These are phyloP conservation scores for Masnerella sp. DNA, from an alignment of 2,888 invertebrate genomes.

Conservation along the genomic window DNA sequence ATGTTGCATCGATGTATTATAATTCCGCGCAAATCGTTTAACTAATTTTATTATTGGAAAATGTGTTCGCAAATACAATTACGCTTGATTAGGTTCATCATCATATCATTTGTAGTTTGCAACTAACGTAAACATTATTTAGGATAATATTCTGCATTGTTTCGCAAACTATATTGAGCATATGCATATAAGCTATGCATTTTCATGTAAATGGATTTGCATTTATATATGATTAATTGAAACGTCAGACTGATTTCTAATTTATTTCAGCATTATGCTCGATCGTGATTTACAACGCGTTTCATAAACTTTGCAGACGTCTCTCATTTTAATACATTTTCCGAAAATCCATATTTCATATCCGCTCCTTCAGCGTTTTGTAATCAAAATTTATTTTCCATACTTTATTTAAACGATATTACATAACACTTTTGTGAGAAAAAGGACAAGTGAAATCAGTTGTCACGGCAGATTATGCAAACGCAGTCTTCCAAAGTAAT, in stretches of 20 bases:
- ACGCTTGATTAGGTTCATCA: slow-evolving; percentile 5
- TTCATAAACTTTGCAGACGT: neutral
- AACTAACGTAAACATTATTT: slow-evolving; percentile 23
- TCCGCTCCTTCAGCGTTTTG: no score
- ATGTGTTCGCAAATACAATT: slow-evolving; percentile 10
- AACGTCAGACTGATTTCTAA: slow-evolving; percentile 6
- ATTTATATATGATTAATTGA: slow-evolving; percentile 18
- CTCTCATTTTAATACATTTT: no score
- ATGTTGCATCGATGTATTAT: neutral
- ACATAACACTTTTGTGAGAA: no score
- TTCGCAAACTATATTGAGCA: slow-evolving; percentile 1
- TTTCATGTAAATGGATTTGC: slow-evolving; percentile 22
- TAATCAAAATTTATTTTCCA: neutral
- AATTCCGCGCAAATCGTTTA: neutral
- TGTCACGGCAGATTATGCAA: no score
- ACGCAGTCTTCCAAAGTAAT: no score
- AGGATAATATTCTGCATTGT: slow-evolving; percentile 20
- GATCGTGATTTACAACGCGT: neutral
- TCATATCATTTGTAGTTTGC: slow-evolving; percentile 17
- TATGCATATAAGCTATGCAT: slow-evolving; percentile 11
- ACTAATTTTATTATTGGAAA: neutral
- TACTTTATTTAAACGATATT: neutral
- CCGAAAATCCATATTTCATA: no score
- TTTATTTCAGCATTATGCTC: neutral
- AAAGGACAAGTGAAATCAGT: no score